Evolutionary conservation across 2,797 vertebrate genomes (phyloP), one percentile per base, ranked within the genome.

Genomic region (Pagetopsis macropterus): DNA sequence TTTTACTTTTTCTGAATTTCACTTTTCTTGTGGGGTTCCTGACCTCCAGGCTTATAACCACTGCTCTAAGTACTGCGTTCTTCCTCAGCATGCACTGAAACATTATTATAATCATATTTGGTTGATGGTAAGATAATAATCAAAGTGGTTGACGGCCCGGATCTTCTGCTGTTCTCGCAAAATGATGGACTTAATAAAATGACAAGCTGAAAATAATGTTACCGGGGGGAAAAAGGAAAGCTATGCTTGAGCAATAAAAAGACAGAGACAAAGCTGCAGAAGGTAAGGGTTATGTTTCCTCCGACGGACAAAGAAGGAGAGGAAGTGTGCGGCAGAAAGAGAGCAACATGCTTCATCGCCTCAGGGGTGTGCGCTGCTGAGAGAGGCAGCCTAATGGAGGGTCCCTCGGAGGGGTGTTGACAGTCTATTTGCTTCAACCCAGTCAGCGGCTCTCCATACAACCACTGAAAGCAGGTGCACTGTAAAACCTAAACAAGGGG

Each of bases 341-440:
- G 84, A 90, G 82, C 82, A 85, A 83, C 88, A 83, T 75, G 82
- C 75, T 86, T 87, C 77, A 77, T 81, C 72, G 87, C 89, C 90
- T 86, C 70, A 48, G 84, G 87, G 83, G 55, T 76, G 84, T 84
- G 81, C 19, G 37, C 77, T 72, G 73, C 82, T 83, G 88, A 91
- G 88, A 87, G 86, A 93, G 89, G 89, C 81, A 88, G 86, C 75
- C 86, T 93, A 93, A 93, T 92, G 88, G 89, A 91, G 84, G 84
- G 83, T 90, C 88, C 84, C 85, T 84, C 70, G 83, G 86, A 87
- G 82, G 71, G 85, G 70, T 82, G 77, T 79, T 84, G 91, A 88
- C 83, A 89, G 85, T 81, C 75, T 84, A 88, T 92, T 93, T 91
- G 87, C 89, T 91, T 92, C 90, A 83, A 84, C 71, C 71, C 81